Evolutionary conservation across 1,140 invertebrate genomes (phyloP), one percentile per base, ranked within the genome.

Genomic region (Gonatopus flavifemur): DNA sequence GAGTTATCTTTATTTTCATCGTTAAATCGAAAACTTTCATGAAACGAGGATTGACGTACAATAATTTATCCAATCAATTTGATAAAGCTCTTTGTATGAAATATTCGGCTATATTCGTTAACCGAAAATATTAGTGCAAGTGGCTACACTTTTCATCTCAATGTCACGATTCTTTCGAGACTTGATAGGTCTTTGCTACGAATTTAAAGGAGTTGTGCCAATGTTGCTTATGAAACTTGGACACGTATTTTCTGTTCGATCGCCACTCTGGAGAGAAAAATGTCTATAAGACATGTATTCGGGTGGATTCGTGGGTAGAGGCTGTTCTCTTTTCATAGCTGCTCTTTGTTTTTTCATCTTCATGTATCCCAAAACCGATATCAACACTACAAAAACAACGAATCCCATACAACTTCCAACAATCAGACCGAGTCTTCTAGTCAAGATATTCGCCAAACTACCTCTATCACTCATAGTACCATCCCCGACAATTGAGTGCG

Each of bases 321-420:
- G 82, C 62, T 84, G 83, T 58, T 88, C 85, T 24, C 85, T 71
- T 76, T 92, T 92, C 3, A 84, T 80, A 6, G 85, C 82, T 39
- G 85, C 84, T 12, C 89, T 78, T 58, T 90, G 88, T 70, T 91
- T 91, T 69, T 92, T 91, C 50, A 91, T 83, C 68, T 93, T 91
- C 54, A 93, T 83, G 68, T 91, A 93, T 15, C 89, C 89, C n/a
- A 93, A 77, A 20, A 89, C 84, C 1, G 89, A 88, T 2, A 92
- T 86, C 49, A 93, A 79, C 1, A 91, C 84, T 15, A 94, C 80
- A 62, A 94, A 91, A 6, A 93, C 88, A 15, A 91, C 83, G 64
- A 91, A 88, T 46, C 90, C 90, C 82, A 93, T 86, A 52, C 88
- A 89, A 64, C 87, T 88, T 28, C 91, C 91, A 5, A 93, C 86